Base-by-base conservation (phyloP, 2,888 invertebrate genomes). In the Stenichneumon culpator region DNA sequence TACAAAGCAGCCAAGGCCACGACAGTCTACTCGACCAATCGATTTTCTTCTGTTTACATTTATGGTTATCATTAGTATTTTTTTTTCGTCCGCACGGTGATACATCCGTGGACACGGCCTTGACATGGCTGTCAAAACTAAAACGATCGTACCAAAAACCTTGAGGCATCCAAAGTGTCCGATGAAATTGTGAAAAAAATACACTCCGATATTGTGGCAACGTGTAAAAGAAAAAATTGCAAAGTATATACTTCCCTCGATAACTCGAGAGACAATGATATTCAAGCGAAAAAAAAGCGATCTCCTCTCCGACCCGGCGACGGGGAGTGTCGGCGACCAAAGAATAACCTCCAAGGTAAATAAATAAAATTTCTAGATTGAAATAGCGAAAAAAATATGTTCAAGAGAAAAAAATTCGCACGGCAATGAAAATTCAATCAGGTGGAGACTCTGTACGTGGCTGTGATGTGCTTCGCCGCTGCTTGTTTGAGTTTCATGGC, bases 401-500 rank as follows among this genome's bases (percentile, higher is more conserved):
- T 39, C 32, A 14, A 6, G 4, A 50, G 52, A 28, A 63, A 28
- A 28, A 0, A 28, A 60, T 32, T 39, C 39, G 39, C 39, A 2
- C 39, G 39, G 9, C 16, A 7, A 52, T 19, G 19, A 6, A 16
- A 19, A 52, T 52, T 19, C 67, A 90, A 19, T 19, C 67, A 91
- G 91, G 82, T 86, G 47, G 88, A 89, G 75, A 86, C 79, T n/a
- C 36, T 91, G 32, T 91, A 91, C 60, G 36, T 89, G 44, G 84
- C 87, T 44, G 57, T 90, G 63, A 89, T 90, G 83, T 90, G 90
- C 82, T 90, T 92, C 57, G 84, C 84, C 39, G 90, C 90, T 22
- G 89, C 90, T 52, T 91, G 89, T 73, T 83, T 92, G 63, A 92
- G 92, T 82, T 90, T 88, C 2, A 87, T 90, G 28, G 77, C 85